phyloP scores from a whole-genome alignment of 2,113 vertebrate genomes.

The Nothobranchius kuhntae region DNA sequence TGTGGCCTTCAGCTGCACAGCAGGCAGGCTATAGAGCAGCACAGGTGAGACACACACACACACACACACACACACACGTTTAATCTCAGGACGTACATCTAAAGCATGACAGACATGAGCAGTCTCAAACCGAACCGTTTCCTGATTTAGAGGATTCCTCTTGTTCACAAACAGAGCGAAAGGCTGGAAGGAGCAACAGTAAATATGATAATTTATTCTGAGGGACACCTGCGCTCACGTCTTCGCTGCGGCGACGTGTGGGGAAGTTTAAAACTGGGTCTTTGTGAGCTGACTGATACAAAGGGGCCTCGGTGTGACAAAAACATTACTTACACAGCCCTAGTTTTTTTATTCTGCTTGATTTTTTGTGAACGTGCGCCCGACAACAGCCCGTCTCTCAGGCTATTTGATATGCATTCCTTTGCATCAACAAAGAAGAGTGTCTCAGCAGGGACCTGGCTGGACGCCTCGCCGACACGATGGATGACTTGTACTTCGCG shows the following conservation, averaged over 20 bases:
- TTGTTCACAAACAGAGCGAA: slow-evolving; percentile 24
- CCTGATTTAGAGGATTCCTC: neutral
- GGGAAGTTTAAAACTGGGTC: slow-evolving; percentile 48
- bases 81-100: no score
- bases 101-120: no score
- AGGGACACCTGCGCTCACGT: slow-evolving; percentile 61
- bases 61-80: neutral
- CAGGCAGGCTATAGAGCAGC: slow-evolving; percentile 91
- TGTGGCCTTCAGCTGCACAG: slow-evolving; percentile 93
- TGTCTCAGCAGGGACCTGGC: slow-evolving; percentile 56
- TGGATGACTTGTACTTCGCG: slow-evolving; percentile 58
- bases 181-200: slow-evolving; percentile 37
- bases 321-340: slow-evolving; percentile 52
- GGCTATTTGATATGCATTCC: slow-evolving; percentile 69
- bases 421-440: slow-evolving; percentile 58
- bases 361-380: slow-evolving; percentile 58
- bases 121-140: no score
- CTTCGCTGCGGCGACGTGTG: slow-evolving; percentile 30
- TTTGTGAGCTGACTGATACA: slow-evolving; percentile 54
- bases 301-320: slow-evolving; percentile 47
- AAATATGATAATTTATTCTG: slow-evolving; percentile 55
- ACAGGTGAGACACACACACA: slow-evolving; percentile 82
- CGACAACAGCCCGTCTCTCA: slow-evolving; percentile 46
- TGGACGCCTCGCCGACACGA: slow-evolving; percentile 57
- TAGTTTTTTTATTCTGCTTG: slow-evolving; percentile 51